Evolutionary conservation across 2,888 invertebrate species (phyloP).

Genomic region (Drosophila antonietae): DNA sequence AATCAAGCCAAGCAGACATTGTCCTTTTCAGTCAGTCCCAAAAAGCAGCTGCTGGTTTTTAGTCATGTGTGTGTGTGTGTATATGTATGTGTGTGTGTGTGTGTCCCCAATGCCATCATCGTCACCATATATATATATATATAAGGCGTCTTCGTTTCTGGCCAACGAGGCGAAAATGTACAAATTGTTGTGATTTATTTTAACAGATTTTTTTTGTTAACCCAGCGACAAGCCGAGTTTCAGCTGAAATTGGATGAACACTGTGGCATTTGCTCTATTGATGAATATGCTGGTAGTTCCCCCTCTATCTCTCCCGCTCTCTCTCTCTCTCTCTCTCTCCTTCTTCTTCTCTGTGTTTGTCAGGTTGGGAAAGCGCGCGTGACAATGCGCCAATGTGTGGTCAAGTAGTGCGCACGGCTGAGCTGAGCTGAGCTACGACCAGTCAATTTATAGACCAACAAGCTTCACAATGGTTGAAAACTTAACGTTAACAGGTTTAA

Average conservation of each 20-base stretch:
- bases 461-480: slow-evolving; percentile 55
- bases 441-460: slow-evolving; percentile 70
- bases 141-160: slow-evolving; percentile 43
- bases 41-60: slow-evolving; percentile 53
- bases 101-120: slow-evolving; percentile 34
- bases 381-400: slow-evolving; percentile 78
- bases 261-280: slow-evolving; percentile 68
- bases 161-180: slow-evolving; percentile 79
- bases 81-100: neutral
- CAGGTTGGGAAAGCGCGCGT: slow-evolving; percentile 50
- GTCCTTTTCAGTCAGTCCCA: slow-evolving; percentile 53
- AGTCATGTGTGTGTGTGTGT: slow-evolving; percentile 48
- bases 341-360: neutral
- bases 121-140: slow-evolving; percentile 27
- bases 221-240: slow-evolving; percentile 47
- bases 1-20: slow-evolving; percentile 64
- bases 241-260: slow-evolving; percentile 33
- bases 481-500: slow-evolving; percentile 78
- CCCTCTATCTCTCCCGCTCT: neutral
- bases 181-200: slow-evolving; percentile 80
- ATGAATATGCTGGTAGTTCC: slow-evolving; percentile 69
- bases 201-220: slow-evolving; percentile 73
- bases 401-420: slow-evolving; percentile 77
- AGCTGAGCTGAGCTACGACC: slow-evolving; percentile 60
- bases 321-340: no score